Evolutionary conservation across 2,113 vertebrate species (phyloP).

Genomic region (Cephalopterus ornatus): DNA sequence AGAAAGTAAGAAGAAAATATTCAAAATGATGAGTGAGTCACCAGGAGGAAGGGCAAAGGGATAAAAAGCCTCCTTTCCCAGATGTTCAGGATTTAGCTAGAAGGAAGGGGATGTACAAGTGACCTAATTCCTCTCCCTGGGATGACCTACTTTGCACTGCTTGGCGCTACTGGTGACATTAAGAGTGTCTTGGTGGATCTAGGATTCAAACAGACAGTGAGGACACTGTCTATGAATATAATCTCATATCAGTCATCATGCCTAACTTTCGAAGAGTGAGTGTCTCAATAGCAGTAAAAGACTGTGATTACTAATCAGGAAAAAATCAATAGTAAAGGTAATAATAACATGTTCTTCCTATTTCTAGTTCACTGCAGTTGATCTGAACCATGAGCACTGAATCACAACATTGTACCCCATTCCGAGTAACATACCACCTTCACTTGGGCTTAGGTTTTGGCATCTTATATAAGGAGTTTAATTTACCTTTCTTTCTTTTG

Average conservation of each 20-base stretch:
- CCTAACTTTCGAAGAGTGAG: background rate
- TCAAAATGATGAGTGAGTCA: background rate
- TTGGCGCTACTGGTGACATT: background rate
- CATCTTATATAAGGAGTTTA: background rate
- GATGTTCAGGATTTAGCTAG: background rate
- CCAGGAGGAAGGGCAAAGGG: background rate
- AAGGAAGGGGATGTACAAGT: background rate
- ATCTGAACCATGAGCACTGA: background rate
- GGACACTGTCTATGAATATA: background rate
- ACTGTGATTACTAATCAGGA: background rate
- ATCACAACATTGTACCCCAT: background rate
- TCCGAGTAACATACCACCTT: background rate
- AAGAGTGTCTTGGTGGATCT: background rate
- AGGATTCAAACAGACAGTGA: background rate
- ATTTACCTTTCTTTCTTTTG: background rate
- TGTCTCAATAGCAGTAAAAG: background rate
- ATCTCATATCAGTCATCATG: background rate
- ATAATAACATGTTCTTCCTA: background rate
- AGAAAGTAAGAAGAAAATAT: background rate
- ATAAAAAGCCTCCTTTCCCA: background rate
- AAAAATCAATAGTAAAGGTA: background rate
- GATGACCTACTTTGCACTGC: accelerated
- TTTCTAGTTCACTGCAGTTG: background rate
- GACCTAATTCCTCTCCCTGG: background rate
- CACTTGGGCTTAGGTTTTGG: background rate